Evolutionary conservation across 2,797 vertebrate genomes (phyloP).

Genomic region (Pangasius larnaudii): DNA sequence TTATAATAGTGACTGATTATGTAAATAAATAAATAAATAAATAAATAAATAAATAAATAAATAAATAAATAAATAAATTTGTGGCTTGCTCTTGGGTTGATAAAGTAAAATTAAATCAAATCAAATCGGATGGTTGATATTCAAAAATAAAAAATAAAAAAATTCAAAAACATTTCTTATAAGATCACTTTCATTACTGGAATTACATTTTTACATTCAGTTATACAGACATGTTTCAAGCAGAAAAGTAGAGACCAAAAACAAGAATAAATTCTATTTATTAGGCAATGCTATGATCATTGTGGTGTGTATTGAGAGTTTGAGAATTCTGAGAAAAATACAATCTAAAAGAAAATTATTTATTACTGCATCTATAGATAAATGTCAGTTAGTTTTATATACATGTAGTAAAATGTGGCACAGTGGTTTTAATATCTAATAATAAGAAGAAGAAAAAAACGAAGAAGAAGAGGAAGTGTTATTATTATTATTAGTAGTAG

Average conservation of each 20-base stretch:
- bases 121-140: neutral
- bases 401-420: neutral
- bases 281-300: neutral
- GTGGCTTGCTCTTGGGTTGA: neutral
- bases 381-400: neutral
- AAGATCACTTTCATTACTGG: neutral
- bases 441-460: neutral
- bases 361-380: neutral
- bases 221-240: neutral
- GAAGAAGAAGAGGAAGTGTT: neutral
- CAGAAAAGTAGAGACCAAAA: neutral
- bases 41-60: neutral
- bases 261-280: neutral
- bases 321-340: neutral
- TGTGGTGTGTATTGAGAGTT: neutral
- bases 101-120: neutral
- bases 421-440: neutral
- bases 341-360: neutral
- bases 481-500: neutral
- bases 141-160: too few relatives aligned
- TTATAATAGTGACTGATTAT: neutral
- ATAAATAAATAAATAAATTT: neutral
- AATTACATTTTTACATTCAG: neutral
- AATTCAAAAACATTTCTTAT: neutral
- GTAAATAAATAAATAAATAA: neutral